These are phyloP conservation scores for Tribolium freemani DNA, from an alignment of 2,888 invertebrate genomes.

Conservation along the genomic window DNA sequence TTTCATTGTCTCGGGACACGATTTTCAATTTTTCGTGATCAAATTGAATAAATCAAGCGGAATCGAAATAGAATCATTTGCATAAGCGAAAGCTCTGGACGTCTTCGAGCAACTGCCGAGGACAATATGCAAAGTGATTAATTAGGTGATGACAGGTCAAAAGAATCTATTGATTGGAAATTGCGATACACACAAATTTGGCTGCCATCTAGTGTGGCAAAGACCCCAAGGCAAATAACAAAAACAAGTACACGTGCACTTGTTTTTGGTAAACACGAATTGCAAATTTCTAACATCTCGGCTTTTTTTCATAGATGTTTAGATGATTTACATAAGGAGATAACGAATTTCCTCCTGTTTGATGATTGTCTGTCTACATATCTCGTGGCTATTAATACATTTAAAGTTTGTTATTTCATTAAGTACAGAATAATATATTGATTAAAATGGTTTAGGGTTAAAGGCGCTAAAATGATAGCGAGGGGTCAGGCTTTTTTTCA, in stretches of 20 bases:
- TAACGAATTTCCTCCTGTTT: constrained; percentile 8
- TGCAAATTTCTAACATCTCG: background rate
- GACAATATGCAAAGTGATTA: constrained; percentile 22
- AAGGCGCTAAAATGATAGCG: constrained; percentile 39
- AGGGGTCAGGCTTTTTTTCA: constrained; percentile 40
- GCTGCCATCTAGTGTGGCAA: too few relatives aligned
- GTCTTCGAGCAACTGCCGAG: background rate
- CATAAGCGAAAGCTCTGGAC: constrained; percentile 35
- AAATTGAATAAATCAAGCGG: constrained; percentile 19
- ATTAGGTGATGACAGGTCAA: constrained; percentile 9
- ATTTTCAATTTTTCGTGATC: constrained; percentile 11
- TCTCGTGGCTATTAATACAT: constrained; percentile 12
- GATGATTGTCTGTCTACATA: constrained; percentile 2
- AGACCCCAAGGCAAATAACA: background rate
- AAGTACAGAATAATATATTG: constrained; percentile 38
- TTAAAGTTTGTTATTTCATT: constrained; percentile 41
- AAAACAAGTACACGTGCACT: background rate
- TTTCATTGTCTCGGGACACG: background rate
- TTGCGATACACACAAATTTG: background rate
- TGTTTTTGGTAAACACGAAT: background rate
- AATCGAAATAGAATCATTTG: constrained; percentile 40
- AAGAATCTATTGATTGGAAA: background rate
- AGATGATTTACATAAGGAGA: background rate
- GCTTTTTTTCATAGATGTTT: background rate
- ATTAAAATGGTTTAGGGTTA: constrained; percentile 42